These are phyloP conservation scores for Limnodromus scolopaceus DNA, from an alignment of 2,797 vertebrate species.

Conservation along the genomic window DNA sequence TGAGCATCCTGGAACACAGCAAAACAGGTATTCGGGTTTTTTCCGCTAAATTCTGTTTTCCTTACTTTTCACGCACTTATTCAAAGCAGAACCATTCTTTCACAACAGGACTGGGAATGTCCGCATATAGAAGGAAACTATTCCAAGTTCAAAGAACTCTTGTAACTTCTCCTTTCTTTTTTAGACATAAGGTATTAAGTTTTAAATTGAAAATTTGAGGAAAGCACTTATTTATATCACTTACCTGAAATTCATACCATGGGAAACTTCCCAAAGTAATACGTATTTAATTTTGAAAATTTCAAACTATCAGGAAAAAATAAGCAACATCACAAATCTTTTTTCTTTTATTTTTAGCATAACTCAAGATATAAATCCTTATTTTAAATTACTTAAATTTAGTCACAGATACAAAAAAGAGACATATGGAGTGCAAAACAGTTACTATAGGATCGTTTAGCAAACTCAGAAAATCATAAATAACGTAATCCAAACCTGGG, in stretches of 20 bases:
- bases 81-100: background rate
- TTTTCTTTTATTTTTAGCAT: background rate
- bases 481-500: conserved; percentile 83
- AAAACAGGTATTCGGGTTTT: background rate
- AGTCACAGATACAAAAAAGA: background rate
- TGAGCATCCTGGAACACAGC: background rate
- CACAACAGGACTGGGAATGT: background rate
- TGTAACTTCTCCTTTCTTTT: background rate
- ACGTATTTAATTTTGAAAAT: background rate
- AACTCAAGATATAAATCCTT: background rate
- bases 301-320: background rate
- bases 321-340: background rate
- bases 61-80: background rate
- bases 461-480: background rate
- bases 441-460: background rate
- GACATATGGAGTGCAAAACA: background rate
- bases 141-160: background rate
- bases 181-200: background rate
- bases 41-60: background rate
- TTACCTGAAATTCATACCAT: background rate
- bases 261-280: background rate
- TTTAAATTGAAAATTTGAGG: background rate
- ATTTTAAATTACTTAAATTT: background rate
- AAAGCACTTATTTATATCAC: background rate
- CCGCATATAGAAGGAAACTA: background rate